Conservation (phyloP, 1,140 invertebrate genomes). For the Drosophila kurseongensis region DNA sequence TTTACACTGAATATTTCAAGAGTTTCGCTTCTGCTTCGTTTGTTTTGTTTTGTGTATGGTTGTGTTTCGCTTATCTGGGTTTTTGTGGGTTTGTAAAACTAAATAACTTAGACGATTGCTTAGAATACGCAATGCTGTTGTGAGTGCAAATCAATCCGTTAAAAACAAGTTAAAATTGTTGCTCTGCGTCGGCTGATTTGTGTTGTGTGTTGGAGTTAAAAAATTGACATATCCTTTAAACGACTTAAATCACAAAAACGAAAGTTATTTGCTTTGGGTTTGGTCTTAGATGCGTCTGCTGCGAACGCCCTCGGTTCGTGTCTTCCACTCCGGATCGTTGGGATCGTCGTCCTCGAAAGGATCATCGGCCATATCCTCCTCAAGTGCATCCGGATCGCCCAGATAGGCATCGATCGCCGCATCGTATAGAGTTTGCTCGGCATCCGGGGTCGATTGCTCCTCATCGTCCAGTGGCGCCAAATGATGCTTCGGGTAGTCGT, state of each 20-base stretch:
- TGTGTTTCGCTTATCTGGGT: conserved; percentile 15
- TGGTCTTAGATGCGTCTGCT: conserved; percentile 49
- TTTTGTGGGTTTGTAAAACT: conserved; percentile 58
- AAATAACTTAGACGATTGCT: conserved; percentile 74
- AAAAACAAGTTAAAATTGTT: conserved; percentile 71
- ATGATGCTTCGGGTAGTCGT: conserved; percentile 75
- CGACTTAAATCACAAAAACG: conserved; percentile 47
- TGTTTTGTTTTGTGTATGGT: conserved; percentile 7
- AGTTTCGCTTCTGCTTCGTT: conserved; percentile 33
- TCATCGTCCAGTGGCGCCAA: conserved; percentile 71
- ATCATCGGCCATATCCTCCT: conserved; percentile 86
- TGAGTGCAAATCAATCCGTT: conserved; percentile 51
- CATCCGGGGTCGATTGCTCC: conserved; percentile 10
- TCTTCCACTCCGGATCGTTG: conserved; percentile 92
- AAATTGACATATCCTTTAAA: conserved; percentile 53
- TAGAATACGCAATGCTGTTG: conserved; percentile 41
- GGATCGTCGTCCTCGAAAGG: conserved; percentile 89
- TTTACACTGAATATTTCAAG: conserved; percentile 61
- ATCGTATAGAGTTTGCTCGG: conserved; percentile 40
- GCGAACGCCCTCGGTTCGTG: conserved; percentile 38
- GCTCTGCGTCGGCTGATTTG: conserved; percentile 21
- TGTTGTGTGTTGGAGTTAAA: conserved; percentile 19
- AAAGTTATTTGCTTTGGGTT: conserved; percentile 65
- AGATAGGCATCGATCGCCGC: conserved; percentile 64
- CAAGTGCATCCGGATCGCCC: conserved; percentile 51